phyloP scores from a whole-genome alignment of 2,888 invertebrate species.

The Aphodius granarius region DNA sequence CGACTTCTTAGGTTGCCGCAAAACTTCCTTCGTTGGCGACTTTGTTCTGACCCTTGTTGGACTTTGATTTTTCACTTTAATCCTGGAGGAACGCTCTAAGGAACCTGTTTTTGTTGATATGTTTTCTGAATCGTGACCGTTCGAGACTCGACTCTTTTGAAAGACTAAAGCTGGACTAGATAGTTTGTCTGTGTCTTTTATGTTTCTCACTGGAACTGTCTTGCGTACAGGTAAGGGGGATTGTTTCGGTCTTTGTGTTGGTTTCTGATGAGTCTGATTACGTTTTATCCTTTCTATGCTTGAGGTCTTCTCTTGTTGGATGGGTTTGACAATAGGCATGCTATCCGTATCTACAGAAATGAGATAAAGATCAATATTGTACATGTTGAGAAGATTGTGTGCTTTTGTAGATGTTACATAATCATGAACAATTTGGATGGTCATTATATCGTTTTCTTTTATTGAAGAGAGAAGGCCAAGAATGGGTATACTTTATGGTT shows the following conservation, averaged over 20 bases:
- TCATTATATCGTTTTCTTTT: no score
- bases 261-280: conserved; percentile 19
- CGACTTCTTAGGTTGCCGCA: conserved; percentile 50
- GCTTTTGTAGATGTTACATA: no score
- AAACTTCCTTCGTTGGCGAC: conserved; percentile 36
- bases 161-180: conserved; percentile 44
- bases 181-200: conserved; percentile 32
- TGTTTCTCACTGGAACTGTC: background rate
- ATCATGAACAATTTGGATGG: no score
- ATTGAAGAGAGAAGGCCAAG: no score
- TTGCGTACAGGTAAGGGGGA: background rate
- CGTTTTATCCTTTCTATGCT: background rate
- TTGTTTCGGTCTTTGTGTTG: conserved; percentile 5
- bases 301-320: background rate
- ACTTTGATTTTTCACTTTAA: conserved; percentile 10
- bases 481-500: no score
- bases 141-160: conserved; percentile 16
- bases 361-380: background rate
- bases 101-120: background rate
- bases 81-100: background rate
- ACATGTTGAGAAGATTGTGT: background rate
- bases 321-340: conserved; percentile 1
- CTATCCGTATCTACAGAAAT: conserved; percentile 20
- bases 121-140: background rate
- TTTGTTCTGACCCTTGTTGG: conserved; percentile 29